phyloP scores from a whole-genome alignment of 2,888 invertebrate genomes.

The Tortricodes alternella region DNA sequence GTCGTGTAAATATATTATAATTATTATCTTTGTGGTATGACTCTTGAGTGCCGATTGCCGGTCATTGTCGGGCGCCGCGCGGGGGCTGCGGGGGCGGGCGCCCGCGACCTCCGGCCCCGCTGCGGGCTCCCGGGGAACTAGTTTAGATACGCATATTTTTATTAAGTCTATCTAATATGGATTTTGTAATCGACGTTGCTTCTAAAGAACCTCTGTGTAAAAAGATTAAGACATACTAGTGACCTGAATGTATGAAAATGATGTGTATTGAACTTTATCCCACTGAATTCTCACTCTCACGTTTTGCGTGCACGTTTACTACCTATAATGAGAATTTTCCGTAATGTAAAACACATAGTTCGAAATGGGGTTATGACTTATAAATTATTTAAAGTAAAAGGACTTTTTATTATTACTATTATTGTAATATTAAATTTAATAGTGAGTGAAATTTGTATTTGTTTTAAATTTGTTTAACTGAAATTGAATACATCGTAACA shows the following conservation, averaged over 20 bases:
- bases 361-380: conserved; percentile 77
- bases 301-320: conserved; percentile 76
- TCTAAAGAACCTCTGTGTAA: conserved; percentile 81
- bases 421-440: conserved; percentile 81
- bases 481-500: conserved; percentile 82
- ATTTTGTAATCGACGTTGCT: conserved; percentile 82
- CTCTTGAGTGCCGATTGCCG: conserved; percentile 58
- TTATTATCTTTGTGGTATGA: conserved; percentile 77
- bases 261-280: conserved; percentile 72
- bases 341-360: conserved; percentile 65
- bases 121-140: conserved; percentile 49
- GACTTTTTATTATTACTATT: conserved; percentile 77
- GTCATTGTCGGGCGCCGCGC: conserved; percentile 34
- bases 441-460: conserved; percentile 82
- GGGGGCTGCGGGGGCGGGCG: conserved; percentile 37
- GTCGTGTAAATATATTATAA: conserved; percentile 82
- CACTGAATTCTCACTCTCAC: conserved; percentile 80
- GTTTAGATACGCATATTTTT: conserved; percentile 81
- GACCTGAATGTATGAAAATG: conserved; percentile 81
- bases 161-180: conserved; percentile 81
- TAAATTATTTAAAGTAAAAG: conserved; percentile 78
- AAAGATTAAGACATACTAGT: conserved; percentile 82
- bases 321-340: conserved; percentile 70
- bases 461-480: conserved; percentile 81
- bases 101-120: conserved; percentile 33